phyloP scores from a whole-genome alignment of 35 echinoderm and acorn worm species.

The Eucidaris tribuloides region DNA sequence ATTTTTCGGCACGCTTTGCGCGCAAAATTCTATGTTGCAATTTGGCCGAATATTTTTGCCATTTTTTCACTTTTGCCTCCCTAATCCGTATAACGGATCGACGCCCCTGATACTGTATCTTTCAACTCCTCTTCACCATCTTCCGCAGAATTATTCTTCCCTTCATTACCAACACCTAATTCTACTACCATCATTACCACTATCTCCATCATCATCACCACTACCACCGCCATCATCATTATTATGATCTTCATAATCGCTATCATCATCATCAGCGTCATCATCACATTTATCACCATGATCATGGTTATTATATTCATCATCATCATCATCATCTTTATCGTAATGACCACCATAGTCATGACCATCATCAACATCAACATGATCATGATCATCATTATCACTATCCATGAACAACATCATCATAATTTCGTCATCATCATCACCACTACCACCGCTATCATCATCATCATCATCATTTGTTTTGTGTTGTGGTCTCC shows the following conservation, averaged over 20 bases:
- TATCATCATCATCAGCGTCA: too few species aligned
- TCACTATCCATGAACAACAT: neutral
- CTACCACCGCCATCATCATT: neutral
- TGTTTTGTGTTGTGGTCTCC: too few species aligned
- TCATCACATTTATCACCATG: too few species aligned
- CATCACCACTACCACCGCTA: neutral
- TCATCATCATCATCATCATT: too few species aligned
- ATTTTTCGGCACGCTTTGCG: too few species aligned
- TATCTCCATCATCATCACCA: too few species aligned
- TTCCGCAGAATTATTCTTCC: neutral
- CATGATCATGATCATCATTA: neutral
- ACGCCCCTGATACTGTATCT: too few species aligned
- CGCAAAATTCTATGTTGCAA: too few species aligned
- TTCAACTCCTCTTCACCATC: neutral
- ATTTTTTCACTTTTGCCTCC: too few species aligned
- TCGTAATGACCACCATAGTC: neutral
- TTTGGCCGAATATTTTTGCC: neutral
- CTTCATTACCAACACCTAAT: neutral
- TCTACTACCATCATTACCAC: neutral
- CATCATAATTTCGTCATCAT: neutral
- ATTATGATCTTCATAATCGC: too few species aligned
- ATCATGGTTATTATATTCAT: too few species aligned
- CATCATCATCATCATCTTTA: neutral
- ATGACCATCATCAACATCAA: neutral
- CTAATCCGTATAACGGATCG: too few species aligned